These are phyloP conservation scores for Luscinia luscinia DNA, from an alignment of 2,797 vertebrate genomes.

Conservation along the genomic window DNA sequence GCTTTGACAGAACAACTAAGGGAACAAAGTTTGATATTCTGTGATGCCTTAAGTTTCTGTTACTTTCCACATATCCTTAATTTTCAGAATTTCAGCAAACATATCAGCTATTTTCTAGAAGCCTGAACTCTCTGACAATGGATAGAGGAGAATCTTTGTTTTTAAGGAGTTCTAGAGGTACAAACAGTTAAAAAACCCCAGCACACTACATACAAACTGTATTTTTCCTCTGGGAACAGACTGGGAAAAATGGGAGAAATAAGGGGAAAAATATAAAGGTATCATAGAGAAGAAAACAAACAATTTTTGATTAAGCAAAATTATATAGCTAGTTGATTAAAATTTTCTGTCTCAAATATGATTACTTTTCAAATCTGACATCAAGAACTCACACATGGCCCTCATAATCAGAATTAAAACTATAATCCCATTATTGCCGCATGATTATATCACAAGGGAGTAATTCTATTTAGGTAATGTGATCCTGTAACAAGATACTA, in stretches of 20 bases:
- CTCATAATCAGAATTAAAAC: slow-evolving; percentile 56
- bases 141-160: not conserved
- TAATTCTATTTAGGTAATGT: slow-evolving; percentile 57
- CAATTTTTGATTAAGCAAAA: slow-evolving; percentile 8
- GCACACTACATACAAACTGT: not conserved
- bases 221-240: not conserved
- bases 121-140: not conserved
- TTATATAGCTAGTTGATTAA: slow-evolving; percentile 18
- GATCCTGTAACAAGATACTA: slow-evolving; percentile 57
- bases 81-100: not conserved
- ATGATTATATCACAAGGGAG: slow-evolving; percentile 50
- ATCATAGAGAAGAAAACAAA: not conserved
- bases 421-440: slow-evolving; percentile 47
- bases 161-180: not conserved
- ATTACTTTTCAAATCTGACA: slow-evolving; percentile 42
- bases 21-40: not conserved
- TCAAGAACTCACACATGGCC: slow-evolving; percentile 55
- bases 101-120: not conserved
- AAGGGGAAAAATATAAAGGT: not conserved
- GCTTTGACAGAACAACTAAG: not conserved
- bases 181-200: not conserved
- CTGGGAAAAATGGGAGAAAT: not conserved
- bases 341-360: slow-evolving; percentile 27
- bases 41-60: not conserved
- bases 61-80: not conserved